A percentile compares a stretch with the other conserved stretches of the same genome.
Conservation (phyloP, 1,140 invertebrate genomes). For the Drosophila littoralis region DNA sequence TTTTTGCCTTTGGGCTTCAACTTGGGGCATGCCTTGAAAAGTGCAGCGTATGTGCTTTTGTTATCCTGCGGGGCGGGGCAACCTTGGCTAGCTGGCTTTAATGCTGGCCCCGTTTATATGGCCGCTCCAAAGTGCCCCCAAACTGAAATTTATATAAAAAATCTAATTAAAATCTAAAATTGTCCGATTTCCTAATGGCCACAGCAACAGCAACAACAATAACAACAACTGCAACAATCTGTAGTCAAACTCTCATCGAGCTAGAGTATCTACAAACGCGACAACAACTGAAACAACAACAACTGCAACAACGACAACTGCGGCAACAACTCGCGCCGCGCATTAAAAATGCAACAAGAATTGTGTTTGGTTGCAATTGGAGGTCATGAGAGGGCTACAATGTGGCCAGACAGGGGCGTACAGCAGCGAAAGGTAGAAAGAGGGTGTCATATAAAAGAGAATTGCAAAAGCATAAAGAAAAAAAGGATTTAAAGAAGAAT, state of each 20-base stretch:
- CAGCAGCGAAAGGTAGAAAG: neutral
- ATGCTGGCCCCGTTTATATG: neutral
- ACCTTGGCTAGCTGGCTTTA: conserved; percentile 47
- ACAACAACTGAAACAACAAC: conserved; percentile 22
- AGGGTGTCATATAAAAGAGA: neutral
- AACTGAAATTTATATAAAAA: conserved; percentile 49
- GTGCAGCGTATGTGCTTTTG: conserved; percentile 51
- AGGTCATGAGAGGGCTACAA: conserved; percentile 44
- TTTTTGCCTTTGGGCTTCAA: conserved; percentile 3
- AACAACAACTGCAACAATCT: conserved; percentile 19
- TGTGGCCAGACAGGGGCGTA: conserved; percentile 4
- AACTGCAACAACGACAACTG: conserved; percentile 23
- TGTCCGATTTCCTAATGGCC: conserved; percentile 40
- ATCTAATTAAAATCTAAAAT: conserved; percentile 71
- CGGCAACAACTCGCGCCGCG: conserved; percentile 50
- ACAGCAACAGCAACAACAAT: conserved; percentile 13
- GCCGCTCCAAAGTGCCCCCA: neutral
- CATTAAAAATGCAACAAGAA: conserved; percentile 74
- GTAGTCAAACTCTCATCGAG: conserved; percentile 39
- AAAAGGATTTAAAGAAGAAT: too few relatives aligned
- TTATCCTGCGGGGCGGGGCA: neutral
- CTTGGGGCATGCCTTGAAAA: conserved; percentile 23
- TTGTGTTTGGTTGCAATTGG: conserved; percentile 67
- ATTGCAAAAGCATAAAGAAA: neutral
- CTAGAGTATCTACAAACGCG: conserved; percentile 5